phyloP scores from a whole-genome alignment of 2,113 vertebrate species.

The Oreochromis niloticus region DNA sequence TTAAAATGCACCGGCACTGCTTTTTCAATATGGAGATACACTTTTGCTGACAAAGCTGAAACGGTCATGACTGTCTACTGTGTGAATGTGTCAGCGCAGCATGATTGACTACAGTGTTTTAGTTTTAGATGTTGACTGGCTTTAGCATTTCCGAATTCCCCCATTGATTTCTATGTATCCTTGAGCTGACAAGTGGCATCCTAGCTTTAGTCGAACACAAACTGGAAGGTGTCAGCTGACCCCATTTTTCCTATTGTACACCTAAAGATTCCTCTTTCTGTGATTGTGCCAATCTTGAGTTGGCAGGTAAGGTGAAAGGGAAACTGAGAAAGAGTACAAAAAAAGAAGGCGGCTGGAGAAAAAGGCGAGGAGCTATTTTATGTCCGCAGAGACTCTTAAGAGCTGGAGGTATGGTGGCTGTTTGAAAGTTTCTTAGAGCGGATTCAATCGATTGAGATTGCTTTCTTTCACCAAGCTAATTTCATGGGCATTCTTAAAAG shows the following conservation, averaged over 20 bases:
- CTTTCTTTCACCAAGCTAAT: conserved; percentile 63
- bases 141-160: neutral
- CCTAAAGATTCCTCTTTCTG: conserved; percentile 6
- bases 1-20: neutral
- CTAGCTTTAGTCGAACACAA: neutral
- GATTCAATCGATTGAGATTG: conserved; percentile 65
- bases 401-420: conserved; percentile 44
- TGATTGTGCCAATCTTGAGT: conserved; percentile 5
- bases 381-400: conserved; percentile 59
- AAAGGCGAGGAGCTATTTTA: conserved; percentile 42
- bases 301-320: conserved; percentile 16
- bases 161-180: neutral
- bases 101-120: neutral
- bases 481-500: conserved; percentile 66
- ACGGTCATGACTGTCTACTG: neutral
- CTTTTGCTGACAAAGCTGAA: neutral
- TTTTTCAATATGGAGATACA: neutral
- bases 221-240: neutral
- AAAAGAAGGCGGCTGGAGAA: neutral
- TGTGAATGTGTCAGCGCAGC: neutral
- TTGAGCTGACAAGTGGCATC: neutral
- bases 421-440: conserved; percentile 51
- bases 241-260: neutral
- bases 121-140: neutral
- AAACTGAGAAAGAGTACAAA: conserved; percentile 3